Evolutionary conservation across 2,113 vertebrate species (phyloP).

Genomic region (Vulpes lagopus): DNA sequence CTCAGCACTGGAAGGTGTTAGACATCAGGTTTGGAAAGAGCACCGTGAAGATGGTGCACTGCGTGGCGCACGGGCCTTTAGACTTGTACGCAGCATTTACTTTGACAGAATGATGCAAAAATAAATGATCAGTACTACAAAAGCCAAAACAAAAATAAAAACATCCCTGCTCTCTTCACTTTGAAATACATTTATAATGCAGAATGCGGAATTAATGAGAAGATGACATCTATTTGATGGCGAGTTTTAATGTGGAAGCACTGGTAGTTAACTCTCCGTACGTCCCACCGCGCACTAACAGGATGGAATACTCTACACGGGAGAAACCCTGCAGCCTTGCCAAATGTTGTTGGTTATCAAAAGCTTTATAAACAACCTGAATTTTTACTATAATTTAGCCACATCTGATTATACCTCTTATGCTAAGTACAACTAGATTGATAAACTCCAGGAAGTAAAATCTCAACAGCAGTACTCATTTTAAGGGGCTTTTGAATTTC

Average conservation of each 20-base stretch:
- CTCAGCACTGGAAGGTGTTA: background rate
- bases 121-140: conserved; percentile 86
- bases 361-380: background rate
- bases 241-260: conserved; percentile 50
- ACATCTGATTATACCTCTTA: background rate
- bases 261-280: background rate
- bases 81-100: conserved; percentile 59
- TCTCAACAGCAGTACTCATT: background rate
- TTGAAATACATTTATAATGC: conserved; percentile 54
- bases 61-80: background rate
- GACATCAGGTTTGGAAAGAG: conserved; percentile 70
- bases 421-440: background rate
- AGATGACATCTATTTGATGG: background rate
- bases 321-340: background rate
- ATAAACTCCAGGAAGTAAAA: background rate
- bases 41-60: conserved; percentile 70
- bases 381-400: background rate
- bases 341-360: background rate
- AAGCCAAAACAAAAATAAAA: conserved; percentile 29
- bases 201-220: conserved; percentile 35
- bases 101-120: conserved; percentile 83
- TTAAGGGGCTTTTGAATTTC: conserved; percentile 22
- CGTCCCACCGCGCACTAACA: background rate
- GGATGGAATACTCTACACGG: background rate
- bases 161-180: conserved; percentile 36